Conservation (phyloP, 2,888 invertebrate species). For the Coelogynopora nodosa region DNA sequence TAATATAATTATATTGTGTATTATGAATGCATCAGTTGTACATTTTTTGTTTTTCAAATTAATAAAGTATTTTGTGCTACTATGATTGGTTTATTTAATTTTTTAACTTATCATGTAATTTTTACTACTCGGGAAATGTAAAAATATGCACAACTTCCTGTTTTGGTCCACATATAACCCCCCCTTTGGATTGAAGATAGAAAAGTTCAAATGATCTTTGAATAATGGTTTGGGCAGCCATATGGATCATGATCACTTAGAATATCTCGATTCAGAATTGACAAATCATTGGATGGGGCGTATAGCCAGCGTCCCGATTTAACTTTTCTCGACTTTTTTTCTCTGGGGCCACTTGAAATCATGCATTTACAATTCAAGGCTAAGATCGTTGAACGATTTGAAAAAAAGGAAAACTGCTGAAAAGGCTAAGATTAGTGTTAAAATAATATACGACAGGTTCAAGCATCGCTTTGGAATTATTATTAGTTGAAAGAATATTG, state of each 20-base stretch:
- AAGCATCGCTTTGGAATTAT: background rate
- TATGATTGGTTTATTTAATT: too few relatives aligned
- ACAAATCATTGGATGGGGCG: background rate
- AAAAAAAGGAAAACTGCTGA: background rate
- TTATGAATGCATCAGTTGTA: too few relatives aligned
- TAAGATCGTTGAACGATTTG: background rate
- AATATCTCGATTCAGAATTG: constrained; percentile 17
- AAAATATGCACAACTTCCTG: background rate
- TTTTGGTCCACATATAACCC: constrained; percentile 22
- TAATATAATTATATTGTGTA: too few relatives aligned
- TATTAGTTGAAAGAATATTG: too few relatives aligned
- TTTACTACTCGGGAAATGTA: background rate
- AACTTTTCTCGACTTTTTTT: background rate
- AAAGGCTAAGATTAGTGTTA: background rate
- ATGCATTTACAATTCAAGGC: background rate
- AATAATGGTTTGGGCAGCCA: constrained; percentile 22
- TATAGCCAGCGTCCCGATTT: background rate
- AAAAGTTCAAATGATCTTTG: background rate
- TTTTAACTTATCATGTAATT: too few relatives aligned
- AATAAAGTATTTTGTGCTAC: too few relatives aligned
- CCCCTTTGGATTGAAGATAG: constrained; percentile 1
- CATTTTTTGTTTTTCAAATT: too few relatives aligned
- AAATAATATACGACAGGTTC: background rate
- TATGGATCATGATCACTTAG: background rate
- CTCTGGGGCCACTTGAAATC: background rate